Conservation (phyloP, 2,113 vertebrate genomes). For the Mustela nigripes region DNA sequence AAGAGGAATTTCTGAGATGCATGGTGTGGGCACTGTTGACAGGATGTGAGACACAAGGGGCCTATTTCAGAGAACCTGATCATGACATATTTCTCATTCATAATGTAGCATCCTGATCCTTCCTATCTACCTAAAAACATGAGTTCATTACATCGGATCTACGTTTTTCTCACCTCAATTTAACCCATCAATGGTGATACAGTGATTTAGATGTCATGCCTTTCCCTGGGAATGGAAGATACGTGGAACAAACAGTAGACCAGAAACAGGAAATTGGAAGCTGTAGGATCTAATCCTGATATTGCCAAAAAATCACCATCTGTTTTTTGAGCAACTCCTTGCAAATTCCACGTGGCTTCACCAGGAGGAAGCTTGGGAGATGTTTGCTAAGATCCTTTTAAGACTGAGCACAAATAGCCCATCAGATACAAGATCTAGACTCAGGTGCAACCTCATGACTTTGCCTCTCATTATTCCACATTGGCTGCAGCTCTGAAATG, state of each 20-base stretch:
- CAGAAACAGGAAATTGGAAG: neutral
- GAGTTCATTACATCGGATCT: neutral
- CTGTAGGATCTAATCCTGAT: neutral
- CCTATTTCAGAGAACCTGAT: neutral
- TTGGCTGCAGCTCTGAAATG: neutral
- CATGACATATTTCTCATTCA: neutral
- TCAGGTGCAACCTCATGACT: neutral
- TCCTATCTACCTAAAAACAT: neutral
- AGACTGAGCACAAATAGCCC: neutral
- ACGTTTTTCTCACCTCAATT: slow-evolving; percentile 15
- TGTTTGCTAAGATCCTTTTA: neutral
- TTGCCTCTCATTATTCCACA: slow-evolving; percentile 19
- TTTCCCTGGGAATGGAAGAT: neutral
- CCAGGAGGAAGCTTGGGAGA: neutral
- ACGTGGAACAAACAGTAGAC: neutral
- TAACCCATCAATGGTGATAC: neutral
- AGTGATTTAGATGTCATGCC: neutral
- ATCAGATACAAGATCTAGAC: neutral
- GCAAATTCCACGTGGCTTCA: neutral
- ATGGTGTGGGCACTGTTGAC: neutral
- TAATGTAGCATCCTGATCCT: neutral
- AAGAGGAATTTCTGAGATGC: neutral
- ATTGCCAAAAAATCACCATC: neutral
- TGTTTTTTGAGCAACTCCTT: neutral
- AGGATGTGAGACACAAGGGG: neutral